Percentiles rank a stretch among this genome's conserved stretches.
Evolutionary conservation across 2,113 vertebrate genomes (phyloP).

Genomic region (Paradisaea rubra): DNA sequence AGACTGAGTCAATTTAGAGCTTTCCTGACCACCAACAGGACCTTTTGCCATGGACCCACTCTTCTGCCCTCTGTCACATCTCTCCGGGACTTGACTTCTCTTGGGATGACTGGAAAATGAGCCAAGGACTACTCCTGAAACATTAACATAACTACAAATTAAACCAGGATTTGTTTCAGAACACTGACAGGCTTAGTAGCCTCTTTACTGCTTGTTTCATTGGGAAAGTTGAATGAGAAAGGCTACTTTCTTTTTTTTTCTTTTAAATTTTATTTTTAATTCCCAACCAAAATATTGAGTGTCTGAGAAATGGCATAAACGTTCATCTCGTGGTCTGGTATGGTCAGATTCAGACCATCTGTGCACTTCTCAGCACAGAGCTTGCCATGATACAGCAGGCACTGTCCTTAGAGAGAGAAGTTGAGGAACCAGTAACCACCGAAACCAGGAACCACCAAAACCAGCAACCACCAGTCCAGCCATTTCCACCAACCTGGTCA

Average conservation of each 20-base stretch:
- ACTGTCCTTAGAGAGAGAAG: not conserved
- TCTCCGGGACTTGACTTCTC: not conserved
- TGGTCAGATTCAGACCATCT: not conserved
- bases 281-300: not conserved
- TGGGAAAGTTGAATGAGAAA: not conserved
- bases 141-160: not conserved
- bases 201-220: not conserved
- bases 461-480: not conserved
- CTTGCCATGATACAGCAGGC: not conserved
- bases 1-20: not conserved
- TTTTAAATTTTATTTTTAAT: not conserved
- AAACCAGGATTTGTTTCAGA: not conserved
- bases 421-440: not conserved
- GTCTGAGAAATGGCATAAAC: not conserved
- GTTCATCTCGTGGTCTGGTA: not conserved
- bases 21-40: not conserved
- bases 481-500: not conserved
- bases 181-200: not conserved
- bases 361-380: not conserved
- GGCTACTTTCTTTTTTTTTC: not conserved
- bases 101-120: not conserved
- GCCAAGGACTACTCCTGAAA: not conserved
- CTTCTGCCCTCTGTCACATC: not conserved
- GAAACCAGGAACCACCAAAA: not conserved
- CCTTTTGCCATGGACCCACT: not conserved